These are phyloP conservation scores for Stegodyphus dumicola DNA, from an alignment of 1,140 invertebrate species.

Conservation along the genomic window DNA sequence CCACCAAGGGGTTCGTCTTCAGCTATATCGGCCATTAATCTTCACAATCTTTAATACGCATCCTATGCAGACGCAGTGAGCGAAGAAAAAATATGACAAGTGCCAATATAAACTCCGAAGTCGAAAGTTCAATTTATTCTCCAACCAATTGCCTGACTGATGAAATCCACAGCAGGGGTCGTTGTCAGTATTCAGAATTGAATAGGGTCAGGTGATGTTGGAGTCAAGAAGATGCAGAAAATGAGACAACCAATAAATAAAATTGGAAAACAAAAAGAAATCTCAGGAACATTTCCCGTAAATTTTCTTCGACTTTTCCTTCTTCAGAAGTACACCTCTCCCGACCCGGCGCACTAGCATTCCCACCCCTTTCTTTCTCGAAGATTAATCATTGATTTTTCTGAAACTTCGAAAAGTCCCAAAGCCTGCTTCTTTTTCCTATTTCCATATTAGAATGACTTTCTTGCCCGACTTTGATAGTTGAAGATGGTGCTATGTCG, in stretches of 20 bases:
- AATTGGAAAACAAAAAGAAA: background rate
- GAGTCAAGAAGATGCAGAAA: slow-evolving; percentile 3
- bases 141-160: slow-evolving; percentile 27
- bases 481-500: no score
- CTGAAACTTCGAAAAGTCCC: background rate
- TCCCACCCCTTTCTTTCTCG: background rate
- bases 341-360: background rate
- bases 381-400: slow-evolving; percentile 59
- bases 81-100: no score
- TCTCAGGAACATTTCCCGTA: slow-evolving; percentile 19
- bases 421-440: no score
- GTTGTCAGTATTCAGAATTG: slow-evolving; percentile 14
- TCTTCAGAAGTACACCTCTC: slow-evolving; percentile 5
- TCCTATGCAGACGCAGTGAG: no score
- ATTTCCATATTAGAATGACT: no score
- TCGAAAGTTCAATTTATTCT: slow-evolving; percentile 18
- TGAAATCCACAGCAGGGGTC: slow-evolving; percentile 48
- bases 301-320: slow-evolving; percentile 38
- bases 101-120: no score
- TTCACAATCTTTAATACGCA: no score
- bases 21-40: no score
- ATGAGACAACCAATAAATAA: slow-evolving; percentile 52
- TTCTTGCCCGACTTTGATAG: no score
- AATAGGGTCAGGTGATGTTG: slow-evolving; percentile 57
- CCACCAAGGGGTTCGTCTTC: no score